Conservation (phyloP, 2,113 vertebrate species). For the Chamaea fasciata region DNA sequence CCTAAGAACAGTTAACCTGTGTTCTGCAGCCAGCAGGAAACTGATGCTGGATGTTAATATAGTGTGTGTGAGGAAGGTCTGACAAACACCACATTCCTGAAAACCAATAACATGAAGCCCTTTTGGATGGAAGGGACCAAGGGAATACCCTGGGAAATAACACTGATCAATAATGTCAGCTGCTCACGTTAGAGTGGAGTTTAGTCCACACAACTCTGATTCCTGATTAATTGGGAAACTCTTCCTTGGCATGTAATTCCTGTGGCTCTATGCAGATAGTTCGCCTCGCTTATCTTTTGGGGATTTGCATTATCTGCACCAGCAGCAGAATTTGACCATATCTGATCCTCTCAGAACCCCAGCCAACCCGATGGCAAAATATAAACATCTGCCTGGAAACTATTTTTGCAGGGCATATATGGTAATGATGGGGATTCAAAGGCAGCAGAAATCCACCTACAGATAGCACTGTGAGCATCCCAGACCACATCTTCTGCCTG, state of each 20-base stretch:
- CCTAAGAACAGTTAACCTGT: background rate
- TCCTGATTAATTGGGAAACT: background rate
- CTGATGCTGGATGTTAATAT: accelerated
- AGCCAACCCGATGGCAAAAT: constrained; percentile 2
- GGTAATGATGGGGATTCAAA: background rate
- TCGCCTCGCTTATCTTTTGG: background rate
- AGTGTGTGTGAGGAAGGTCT: background rate
- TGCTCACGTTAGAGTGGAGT: background rate
- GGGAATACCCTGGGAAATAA: background rate
- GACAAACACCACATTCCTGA: background rate
- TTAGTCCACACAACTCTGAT: background rate
- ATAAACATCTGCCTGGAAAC: constrained; percentile 28
- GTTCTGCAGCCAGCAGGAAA: background rate
- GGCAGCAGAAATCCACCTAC: background rate
- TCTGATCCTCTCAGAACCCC: background rate
- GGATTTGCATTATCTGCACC: constrained; percentile 48
- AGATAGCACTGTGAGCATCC: background rate
- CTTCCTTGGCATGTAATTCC: background rate
- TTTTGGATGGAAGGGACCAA: background rate
- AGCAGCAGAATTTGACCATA: constrained; percentile 13
- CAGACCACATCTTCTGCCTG: background rate
- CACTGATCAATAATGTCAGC: background rate
- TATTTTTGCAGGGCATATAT: constrained; percentile 38
- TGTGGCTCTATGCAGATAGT: background rate
- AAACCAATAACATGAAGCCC: background rate